Conservation (phyloP, 2,113 vertebrate species). For the Nesogale talazaci region DNA sequence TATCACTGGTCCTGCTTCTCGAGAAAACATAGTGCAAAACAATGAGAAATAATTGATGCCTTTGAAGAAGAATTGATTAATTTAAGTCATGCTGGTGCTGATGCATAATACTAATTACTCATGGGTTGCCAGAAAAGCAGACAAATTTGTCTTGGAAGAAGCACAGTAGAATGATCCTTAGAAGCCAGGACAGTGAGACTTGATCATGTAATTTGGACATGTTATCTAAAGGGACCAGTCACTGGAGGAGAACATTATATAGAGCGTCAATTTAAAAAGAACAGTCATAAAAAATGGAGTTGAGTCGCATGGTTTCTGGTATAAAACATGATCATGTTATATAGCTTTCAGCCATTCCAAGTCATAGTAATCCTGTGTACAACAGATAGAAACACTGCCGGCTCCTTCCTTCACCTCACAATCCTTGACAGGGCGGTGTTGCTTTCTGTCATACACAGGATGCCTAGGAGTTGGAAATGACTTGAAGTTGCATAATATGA, state of each 20-base stretch:
- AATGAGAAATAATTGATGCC: too few species aligned
- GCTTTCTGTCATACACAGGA: background rate
- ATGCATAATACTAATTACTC: background rate
- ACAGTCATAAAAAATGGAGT: background rate
- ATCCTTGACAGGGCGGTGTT: background rate
- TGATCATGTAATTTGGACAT: background rate
- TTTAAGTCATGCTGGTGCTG: background rate
- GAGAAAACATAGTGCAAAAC: too few species aligned
- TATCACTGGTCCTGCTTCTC: too few species aligned
- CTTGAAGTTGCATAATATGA: background rate
- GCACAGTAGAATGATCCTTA: background rate
- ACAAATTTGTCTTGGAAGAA: background rate
- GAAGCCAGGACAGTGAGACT: background rate
- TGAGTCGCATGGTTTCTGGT: background rate
- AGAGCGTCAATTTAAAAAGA: background rate
- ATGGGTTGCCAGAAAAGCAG: background rate
- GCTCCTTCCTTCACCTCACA: too few species aligned
- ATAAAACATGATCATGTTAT: too few species aligned
- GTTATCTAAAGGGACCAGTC: background rate
- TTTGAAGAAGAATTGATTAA: background rate
- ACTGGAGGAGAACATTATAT: background rate
- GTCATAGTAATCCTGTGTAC: too few species aligned
- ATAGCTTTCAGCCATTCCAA: too few species aligned
- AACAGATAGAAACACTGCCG: too few species aligned
- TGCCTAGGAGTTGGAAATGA: background rate